Conservation (phyloP, 2,888 invertebrate genomes). For the Copidosoma aretas region DNA sequence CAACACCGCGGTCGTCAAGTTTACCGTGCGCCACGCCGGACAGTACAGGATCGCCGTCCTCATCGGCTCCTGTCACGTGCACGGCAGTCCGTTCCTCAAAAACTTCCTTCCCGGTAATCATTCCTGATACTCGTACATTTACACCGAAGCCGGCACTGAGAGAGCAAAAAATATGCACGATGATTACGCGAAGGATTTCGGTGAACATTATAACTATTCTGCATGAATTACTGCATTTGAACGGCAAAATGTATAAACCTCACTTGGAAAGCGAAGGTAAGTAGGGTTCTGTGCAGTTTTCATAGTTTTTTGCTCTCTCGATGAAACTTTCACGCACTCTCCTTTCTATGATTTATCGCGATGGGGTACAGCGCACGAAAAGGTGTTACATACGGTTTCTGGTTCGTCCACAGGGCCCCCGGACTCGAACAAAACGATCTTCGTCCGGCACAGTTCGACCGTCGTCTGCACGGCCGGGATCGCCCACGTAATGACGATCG, state of each 20-base stretch:
- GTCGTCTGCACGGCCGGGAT: conserved; percentile 82
- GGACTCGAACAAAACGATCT: conserved; percentile 82
- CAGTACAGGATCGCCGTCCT: conserved; percentile 86
- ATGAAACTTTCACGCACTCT: no score
- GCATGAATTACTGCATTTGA: no score
- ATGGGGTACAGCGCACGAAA: no score
- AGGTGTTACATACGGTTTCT: no score
- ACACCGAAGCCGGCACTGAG: neutral
- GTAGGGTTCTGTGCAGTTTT: no score
- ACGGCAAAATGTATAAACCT: no score
- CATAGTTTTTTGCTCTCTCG: no score
- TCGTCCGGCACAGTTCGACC: conserved; percentile 82
- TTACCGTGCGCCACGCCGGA: conserved; percentile 90
- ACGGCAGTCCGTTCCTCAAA: conserved; percentile 86
- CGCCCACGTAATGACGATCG: conserved; percentile 80
- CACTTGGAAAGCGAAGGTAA: no score
- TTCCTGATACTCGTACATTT: neutral
- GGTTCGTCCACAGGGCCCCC: conserved; percentile 71
- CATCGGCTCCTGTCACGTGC: conserved; percentile 81
- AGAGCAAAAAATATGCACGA: no score
- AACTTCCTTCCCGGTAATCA: conserved; percentile 75
- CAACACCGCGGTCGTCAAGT: conserved; percentile 87
- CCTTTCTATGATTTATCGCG: no score
- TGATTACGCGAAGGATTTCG: no score
- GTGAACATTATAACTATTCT: no score